A percentile compares a stretch with the other conserved stretches of the same genome.
Evolutionary conservation across 1,140 invertebrate species (phyloP).

Genomic region (Lepidurus couesii): DNA sequence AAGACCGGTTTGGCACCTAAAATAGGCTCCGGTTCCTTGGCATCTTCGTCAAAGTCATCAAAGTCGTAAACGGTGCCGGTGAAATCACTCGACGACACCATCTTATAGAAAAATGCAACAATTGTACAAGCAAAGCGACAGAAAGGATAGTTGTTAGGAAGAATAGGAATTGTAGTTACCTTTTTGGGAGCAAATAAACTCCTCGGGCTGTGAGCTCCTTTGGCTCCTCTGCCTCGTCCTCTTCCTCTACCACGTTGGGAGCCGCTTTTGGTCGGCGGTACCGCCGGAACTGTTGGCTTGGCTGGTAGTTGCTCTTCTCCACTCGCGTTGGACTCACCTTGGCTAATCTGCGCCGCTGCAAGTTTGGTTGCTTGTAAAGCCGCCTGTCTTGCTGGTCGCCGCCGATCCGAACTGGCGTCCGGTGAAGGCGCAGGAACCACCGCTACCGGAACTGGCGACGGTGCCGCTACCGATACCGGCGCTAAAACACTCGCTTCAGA

Average conservation of each 20-base stretch:
- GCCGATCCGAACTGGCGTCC: conserved; percentile 36
- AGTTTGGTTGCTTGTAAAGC: conserved; percentile 29
- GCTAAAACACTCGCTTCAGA: conserved; percentile 37
- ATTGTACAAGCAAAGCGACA: not conserved
- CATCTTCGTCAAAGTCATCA: conserved; percentile 65
- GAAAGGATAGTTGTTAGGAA: too few relatives aligned
- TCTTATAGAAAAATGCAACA: conserved; percentile 36
- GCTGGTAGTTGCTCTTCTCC: conserved; percentile 19
- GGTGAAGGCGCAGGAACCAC: not conserved
- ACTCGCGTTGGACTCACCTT: conserved; percentile 16
- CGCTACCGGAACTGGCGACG: not conserved
- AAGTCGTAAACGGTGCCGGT: conserved; percentile 80
- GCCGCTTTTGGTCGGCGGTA: conserved; percentile 16
- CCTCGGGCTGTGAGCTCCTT: conserved; percentile 26
- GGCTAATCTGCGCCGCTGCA: conserved; percentile 26
- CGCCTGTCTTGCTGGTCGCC: conserved; percentile 36
- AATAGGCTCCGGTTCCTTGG: conserved; percentile 50
- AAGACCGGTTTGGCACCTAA: conserved; percentile 25
- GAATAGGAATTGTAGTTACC: not conserved
- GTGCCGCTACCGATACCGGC: not conserved
- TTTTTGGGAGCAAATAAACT: conserved; percentile 15
- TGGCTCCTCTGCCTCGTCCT: conserved; percentile 54
- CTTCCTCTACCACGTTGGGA: conserved; percentile 42
- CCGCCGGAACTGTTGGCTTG: conserved; percentile 18
- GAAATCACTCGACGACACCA: conserved; percentile 46